Conservation (phyloP, 2,113 vertebrate species). For the Xenopus borealis region DNA sequence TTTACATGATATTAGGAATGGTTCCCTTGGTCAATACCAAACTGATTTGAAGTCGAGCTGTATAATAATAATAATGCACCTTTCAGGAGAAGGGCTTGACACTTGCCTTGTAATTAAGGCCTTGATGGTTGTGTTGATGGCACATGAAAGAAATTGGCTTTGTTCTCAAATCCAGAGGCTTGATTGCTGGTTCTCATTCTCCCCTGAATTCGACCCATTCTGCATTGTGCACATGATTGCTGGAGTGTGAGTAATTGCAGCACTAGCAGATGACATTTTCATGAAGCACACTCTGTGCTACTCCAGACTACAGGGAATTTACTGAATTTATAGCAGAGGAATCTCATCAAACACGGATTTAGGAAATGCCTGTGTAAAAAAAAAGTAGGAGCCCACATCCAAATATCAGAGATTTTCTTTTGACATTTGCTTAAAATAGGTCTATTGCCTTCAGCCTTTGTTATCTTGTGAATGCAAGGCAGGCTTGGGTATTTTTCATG, state of each 20-base stretch:
- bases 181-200: conserved; percentile 80
- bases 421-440: conserved; percentile 63
- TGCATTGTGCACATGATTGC: conserved; percentile 76
- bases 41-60: conserved; percentile 73
- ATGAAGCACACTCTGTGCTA: conserved; percentile 60
- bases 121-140: conserved; percentile 77
- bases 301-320: conserved; percentile 68
- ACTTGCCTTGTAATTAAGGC: conserved; percentile 81
- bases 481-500: conserved; percentile 21
- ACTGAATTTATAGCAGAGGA: conserved; percentile 64
- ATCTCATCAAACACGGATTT: conserved; percentile 74
- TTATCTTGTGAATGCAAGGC: conserved; percentile 49
- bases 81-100: conserved; percentile 74
- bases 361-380: conserved; percentile 65
- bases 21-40: conserved; percentile 52
- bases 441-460: conserved; percentile 50
- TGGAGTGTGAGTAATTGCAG: conserved; percentile 76
- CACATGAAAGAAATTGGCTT: conserved; percentile 82
- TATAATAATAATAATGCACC: conserved; percentile 71
- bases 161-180: conserved; percentile 75
- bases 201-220: conserved; percentile 78
- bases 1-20: too few relatives aligned
- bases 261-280: conserved; percentile 77
- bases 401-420: conserved; percentile 62
- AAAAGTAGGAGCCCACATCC: conserved; percentile 56